Conservation (phyloP, 2,797 vertebrate species). For the Orientallactaga sibirica region DNA sequence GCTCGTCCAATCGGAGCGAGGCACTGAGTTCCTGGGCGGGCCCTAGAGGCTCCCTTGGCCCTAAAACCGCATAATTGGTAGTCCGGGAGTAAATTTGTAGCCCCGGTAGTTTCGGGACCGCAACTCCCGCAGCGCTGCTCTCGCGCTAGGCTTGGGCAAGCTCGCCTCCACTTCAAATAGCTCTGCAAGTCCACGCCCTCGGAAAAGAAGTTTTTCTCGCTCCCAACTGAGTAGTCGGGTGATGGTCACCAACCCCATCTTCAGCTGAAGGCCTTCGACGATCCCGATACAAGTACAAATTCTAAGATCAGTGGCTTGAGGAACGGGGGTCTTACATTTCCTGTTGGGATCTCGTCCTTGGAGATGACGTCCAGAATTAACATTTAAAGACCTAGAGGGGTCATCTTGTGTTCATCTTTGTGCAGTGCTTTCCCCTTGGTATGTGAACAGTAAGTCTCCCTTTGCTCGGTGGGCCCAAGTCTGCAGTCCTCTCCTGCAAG, state of each 20-base stretch:
- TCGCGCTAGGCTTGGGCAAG: background rate
- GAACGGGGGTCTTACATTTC: background rate
- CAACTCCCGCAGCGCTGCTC: background rate
- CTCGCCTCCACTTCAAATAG: background rate
- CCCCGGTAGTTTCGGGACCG: background rate
- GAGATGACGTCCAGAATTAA: background rate
- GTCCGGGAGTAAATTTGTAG: background rate
- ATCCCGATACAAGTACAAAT: background rate
- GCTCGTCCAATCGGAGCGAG: background rate
- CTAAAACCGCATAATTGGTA: background rate
- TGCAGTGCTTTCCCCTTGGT: background rate
- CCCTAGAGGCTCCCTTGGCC: background rate
- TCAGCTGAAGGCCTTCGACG: background rate
- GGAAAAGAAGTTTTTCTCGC: background rate
- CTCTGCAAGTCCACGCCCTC: background rate
- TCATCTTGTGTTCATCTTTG: background rate
- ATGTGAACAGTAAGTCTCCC: background rate
- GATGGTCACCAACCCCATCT: background rate
- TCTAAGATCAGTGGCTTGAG: background rate
- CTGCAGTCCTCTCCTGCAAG: background rate
- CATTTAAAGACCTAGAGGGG: background rate
- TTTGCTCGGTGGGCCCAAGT: background rate
- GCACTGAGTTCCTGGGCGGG: background rate
- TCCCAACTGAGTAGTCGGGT: background rate
- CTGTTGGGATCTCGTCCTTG: conserved; percentile 13